Evolutionary conservation across 2,888 invertebrate genomes (phyloP), one percentile per base, ranked within the genome.

Genomic region (Seira ritae): DNA sequence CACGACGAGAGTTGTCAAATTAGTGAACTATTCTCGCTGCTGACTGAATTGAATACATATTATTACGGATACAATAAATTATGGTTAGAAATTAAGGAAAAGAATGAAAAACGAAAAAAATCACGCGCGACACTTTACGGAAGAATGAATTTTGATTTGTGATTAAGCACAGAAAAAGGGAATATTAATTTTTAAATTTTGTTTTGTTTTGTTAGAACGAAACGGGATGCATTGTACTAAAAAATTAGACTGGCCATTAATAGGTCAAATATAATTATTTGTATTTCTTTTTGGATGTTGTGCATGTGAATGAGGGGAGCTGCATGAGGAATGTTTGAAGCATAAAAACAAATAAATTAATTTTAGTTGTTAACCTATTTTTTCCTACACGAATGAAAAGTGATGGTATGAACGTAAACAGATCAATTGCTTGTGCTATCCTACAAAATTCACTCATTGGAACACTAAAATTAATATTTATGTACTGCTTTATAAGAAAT

Each of bases 11-110:
- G 50, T 55, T 80, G 71, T 69, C 73, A 74, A 80, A 73, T 17
- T 60, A 78, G 79, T 72, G 70, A 66, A 79, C 66, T 72, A 80
- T 73, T 80, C 68, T 50, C 69, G n/a, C 31, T 31, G 31, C 75
- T 68, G 80, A 81, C 80, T 81, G 80, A 81, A 81, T 81, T 81
- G 46, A 69, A 70, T 74, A 74, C 68, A 70, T 78, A 70, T 71
- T 46, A 65, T 73, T 24, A 22, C 65, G 50, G 60, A 74, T 31
- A 31, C 31, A 31, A 31, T 31, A 31, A 31, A 70, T 62, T 68
- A 74, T 68, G 67, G 23, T 17, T 68, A 68, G 31, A 19, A 31
- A 46, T 31, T n/a, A 42, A 55, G 68, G 31, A 37, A 24, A 24
- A 37, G 12, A 68, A 68, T 55, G 31, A 17, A 68, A 50, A 20